A percentile compares a stretch with the other conserved stretches of the same genome.
Conservation (phyloP, 2,113 vertebrate genomes). For the Syngnathus typhle region DNA sequence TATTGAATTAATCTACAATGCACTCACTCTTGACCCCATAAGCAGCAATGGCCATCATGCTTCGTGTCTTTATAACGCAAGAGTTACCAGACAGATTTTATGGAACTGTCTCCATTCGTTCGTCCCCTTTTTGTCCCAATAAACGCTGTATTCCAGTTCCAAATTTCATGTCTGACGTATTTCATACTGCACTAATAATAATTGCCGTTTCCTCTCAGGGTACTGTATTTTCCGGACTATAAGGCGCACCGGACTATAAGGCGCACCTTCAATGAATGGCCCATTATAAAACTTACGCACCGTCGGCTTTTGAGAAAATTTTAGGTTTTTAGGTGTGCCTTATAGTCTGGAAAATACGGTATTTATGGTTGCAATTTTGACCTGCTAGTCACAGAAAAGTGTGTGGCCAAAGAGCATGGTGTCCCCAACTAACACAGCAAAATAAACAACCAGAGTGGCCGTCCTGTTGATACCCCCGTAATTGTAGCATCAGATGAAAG, state of each 20-base stretch:
- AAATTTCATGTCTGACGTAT: background rate
- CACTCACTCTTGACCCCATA: conserved; percentile 16
- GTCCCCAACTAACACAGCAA: conserved; percentile 39
- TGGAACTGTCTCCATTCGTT: conserved; percentile 15
- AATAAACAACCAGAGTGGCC: conserved; percentile 41
- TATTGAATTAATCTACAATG: conserved; percentile 32
- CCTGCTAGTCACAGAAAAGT: conserved; percentile 29
- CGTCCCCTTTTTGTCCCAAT: background rate
- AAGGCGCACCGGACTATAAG: too few relatives aligned
- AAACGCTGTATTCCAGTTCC: conserved; percentile 25
- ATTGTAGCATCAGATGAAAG: conserved; percentile 49
- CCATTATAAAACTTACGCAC: too few relatives aligned
- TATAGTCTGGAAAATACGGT: background rate
- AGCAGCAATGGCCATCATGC: conserved; percentile 3
- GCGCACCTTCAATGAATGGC: too few relatives aligned
- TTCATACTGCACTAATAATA: background rate
- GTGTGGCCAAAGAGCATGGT: conserved; percentile 28
- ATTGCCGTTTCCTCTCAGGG: conserved; percentile 1
- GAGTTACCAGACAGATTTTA: conserved; percentile 32
- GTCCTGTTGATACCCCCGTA: conserved; percentile 25
- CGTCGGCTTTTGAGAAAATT: too few relatives aligned
- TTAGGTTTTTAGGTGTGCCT: too few relatives aligned
- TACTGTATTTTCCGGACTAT: background rate
- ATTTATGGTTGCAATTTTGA: conserved; percentile 47
- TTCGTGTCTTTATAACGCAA: conserved; percentile 24